Conservation (phyloP, 2,113 vertebrate species). For the Verasper variegatus region DNA sequence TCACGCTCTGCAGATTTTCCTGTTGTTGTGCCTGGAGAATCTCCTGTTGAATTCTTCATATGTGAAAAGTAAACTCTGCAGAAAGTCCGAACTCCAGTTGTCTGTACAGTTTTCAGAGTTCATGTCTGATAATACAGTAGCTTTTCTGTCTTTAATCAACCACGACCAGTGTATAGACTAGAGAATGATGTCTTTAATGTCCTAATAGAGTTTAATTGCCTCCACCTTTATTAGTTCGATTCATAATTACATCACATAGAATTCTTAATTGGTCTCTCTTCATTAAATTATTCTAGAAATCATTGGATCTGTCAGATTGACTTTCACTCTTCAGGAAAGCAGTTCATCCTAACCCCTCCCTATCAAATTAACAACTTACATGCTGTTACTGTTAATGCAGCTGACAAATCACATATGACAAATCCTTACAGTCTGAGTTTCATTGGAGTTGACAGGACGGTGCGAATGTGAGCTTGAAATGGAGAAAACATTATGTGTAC, state of each 20-base stretch:
- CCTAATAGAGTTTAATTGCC: too few relatives aligned
- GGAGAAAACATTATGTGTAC: not conserved
- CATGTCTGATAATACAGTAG: too few relatives aligned
- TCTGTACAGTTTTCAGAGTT: too few relatives aligned
- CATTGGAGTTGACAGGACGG: not conserved
- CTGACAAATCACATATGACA: not conserved
- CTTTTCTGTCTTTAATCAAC: not conserved
- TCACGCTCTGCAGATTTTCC: too few relatives aligned
- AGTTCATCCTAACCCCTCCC: not conserved
- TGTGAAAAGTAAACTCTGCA: too few relatives aligned
- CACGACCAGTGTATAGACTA: not conserved
- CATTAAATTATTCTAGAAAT: not conserved
- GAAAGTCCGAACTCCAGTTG: too few relatives aligned
- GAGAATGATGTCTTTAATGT: not conserved
- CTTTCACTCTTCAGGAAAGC: not conserved
- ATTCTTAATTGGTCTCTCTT: not conserved
- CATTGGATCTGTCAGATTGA: not conserved
- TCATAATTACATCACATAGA: too few relatives aligned
- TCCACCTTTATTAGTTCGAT: not conserved
- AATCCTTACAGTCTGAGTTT: not conserved
- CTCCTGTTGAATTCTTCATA: too few relatives aligned
- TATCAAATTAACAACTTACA: not conserved
- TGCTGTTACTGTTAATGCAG: not conserved
- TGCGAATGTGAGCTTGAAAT: too few relatives aligned
- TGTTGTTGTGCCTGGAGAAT: too few relatives aligned